These are phyloP conservation scores for Aphaenogaster floridana DNA, from an alignment of 1,140 invertebrate species.

Conservation along the genomic window DNA sequence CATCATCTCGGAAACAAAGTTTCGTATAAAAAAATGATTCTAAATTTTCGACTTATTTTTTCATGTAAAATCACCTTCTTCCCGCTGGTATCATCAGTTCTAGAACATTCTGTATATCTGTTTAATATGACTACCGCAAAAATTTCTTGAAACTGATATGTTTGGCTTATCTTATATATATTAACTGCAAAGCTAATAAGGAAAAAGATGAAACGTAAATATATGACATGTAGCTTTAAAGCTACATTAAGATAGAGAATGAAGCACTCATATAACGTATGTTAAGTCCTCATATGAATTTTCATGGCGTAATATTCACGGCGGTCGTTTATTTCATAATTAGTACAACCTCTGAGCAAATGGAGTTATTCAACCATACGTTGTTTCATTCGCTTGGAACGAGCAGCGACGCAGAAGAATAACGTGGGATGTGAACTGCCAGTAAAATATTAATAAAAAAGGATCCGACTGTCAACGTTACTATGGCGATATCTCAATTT, in stretches of 20 bases:
- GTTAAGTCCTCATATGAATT: slow-evolving; percentile 54
- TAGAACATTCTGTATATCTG: background rate
- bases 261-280: slow-evolving; percentile 3
- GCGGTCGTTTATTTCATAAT: slow-evolving; percentile 52
- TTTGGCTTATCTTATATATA: background rate
- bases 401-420: slow-evolving; percentile 62
- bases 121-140: background rate
- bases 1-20: too few relatives aligned
- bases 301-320: slow-evolving; percentile 56
- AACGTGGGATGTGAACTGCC: slow-evolving; percentile 37
- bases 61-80: too few relatives aligned
- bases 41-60: too few relatives aligned
- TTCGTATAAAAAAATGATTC: too few relatives aligned
- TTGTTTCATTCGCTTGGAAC: slow-evolving; percentile 57
- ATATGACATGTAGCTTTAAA: slow-evolving; percentile 29
- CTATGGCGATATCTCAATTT: slow-evolving; percentile 19
- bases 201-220: slow-evolving; percentile 5
- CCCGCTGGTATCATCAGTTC: too few relatives aligned
- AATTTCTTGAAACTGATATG: background rate
- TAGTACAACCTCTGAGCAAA: slow-evolving; percentile 52
- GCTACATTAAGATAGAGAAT: slow-evolving; percentile 36
- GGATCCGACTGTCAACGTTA: slow-evolving; percentile 15
- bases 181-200: background rate
- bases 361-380: slow-evolving; percentile 48
- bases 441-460: slow-evolving; percentile 51